phyloP scores from a whole-genome alignment of 64 coral and sea anemone genomes.

The Anthopleura sola region DNA sequence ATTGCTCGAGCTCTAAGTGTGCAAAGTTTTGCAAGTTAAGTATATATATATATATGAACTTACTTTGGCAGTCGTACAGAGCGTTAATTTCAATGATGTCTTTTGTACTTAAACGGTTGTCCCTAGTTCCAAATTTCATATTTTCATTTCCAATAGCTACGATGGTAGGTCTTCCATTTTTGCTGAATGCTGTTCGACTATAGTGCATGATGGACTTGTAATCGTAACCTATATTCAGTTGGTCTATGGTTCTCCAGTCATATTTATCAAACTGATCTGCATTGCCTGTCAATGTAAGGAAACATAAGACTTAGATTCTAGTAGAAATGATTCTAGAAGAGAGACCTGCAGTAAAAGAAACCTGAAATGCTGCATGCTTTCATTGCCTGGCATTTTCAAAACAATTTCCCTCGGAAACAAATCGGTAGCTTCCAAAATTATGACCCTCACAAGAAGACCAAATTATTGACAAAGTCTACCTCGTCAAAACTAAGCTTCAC shows the following conservation, averaged over 20 bases:
- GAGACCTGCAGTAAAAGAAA: too few species aligned
- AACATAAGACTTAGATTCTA: too few species aligned
- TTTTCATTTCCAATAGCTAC: slow-evolving; percentile 63
- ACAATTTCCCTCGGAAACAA: too few species aligned
- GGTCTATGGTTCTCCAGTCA: slow-evolving; percentile 39
- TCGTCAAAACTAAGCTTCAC: too few species aligned
- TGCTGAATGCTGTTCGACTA: slow-evolving; percentile 45
- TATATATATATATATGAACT: too few species aligned
- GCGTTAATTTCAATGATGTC: slow-evolving; percentile 77
- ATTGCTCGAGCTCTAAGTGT: too few species aligned
- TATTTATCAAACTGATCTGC: slow-evolving; percentile 81
- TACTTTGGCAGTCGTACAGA: slow-evolving; percentile 74
- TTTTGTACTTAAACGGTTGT: slow-evolving; percentile 8
- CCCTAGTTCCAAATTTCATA: slow-evolving; percentile 36
- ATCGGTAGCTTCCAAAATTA: too few species aligned
- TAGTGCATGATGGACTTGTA: slow-evolving; percentile 91
- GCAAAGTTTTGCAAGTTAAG: background rate
- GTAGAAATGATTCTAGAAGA: too few species aligned
- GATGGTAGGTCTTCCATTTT: slow-evolving; percentile 72
- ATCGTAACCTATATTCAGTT: slow-evolving; percentile 67
- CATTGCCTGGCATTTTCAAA: too few species aligned
- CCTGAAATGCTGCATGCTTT: too few species aligned
- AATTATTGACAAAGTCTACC: too few species aligned
- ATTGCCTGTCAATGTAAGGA: slow-evolving; percentile 15
- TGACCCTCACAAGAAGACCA: too few species aligned